phyloP scores from a whole-genome alignment of 2,888 invertebrate genomes.

The Tanypteryx hageni region DNA sequence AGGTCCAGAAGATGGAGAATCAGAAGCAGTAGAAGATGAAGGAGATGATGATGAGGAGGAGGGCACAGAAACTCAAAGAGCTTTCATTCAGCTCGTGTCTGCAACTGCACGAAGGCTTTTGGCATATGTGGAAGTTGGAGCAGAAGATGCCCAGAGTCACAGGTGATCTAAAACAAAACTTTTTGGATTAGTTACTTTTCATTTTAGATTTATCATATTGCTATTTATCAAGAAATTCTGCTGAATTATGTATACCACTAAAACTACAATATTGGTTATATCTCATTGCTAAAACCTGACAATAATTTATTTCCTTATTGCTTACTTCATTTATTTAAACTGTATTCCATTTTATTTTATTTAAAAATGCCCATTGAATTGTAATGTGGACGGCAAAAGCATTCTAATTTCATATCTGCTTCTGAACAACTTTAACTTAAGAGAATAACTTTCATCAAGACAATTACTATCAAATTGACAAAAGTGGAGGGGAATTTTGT shows the following conservation, averaged over 20 bases:
- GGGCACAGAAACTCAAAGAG: constrained; percentile 85
- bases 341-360: background rate
- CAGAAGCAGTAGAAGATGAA: constrained; percentile 72
- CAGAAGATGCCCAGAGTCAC: constrained; percentile 84
- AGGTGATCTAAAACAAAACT: constrained; percentile 70
- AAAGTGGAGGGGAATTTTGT: too few species aligned
- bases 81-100: constrained; percentile 87
- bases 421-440: too few species aligned
- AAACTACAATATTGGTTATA: too few species aligned
- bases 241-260: too few species aligned
- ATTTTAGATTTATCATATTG: too few species aligned
- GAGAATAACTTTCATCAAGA: too few species aligned
- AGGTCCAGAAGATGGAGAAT: constrained; percentile 68
- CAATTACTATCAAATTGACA: too few species aligned
- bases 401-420: too few species aligned
- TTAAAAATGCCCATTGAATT: background rate
- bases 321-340: background rate
- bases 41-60: constrained; percentile 71
- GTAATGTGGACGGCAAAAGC: too few species aligned
- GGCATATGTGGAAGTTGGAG: constrained; percentile 87
- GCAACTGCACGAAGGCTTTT: constrained; percentile 86
- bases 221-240: too few species aligned
- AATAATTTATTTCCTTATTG: background rate
- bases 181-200: background rate
- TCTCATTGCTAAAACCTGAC: too few species aligned